Evolutionary conservation across 2,113 vertebrate genomes (phyloP), one percentile per base, ranked within the genome.

Genomic region (Panthera leo): DNA sequence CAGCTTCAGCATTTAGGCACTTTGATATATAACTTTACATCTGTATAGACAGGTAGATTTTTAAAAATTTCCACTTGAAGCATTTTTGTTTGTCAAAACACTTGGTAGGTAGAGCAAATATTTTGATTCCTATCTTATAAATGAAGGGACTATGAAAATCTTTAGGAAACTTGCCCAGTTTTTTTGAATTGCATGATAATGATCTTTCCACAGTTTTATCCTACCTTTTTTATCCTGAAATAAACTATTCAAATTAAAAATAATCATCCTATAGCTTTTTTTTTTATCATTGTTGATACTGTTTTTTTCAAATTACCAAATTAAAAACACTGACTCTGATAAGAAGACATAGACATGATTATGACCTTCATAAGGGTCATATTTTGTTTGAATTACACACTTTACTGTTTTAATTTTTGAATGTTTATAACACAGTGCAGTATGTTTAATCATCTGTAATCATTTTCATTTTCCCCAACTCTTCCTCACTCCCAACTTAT

Each of bases 121-220:
- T 89, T 97, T 94, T 92, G 5, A 78, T 90, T 91, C 19, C 39
- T 6, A 58, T 78, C 89, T 76, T 87, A 86, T 73, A 76, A 92
- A 78, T 78, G 58, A 94, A 85, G 73, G 89, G 29, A 21, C 19
- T 78, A 21, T 42, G 16, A 71, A 75, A 67, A 84, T 84, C 34
- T 84, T 94, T 51, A 67, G 68, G 18, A 86, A 78, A 79, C 5
- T 48, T 93, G 27, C 61, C 34, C 39, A 79, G 15, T 79, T 42
- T 80, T 80, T 88, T 84, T 93, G 23, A 87, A 91, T 75, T 85
- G 18, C n/a, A 80, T 93, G 18, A 14, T 73, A 73, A 96, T 71
- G 31, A 90, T 31, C 95, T 85, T 86, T 79, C 21, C 3, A 45
- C 27, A 75, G 51, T 90, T 95, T 90, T 23, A 67, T 83, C 4